These are phyloP conservation scores for Nephrotoma flavescens DNA, from an alignment of 2,888 invertebrate genomes.

Conservation along the genomic window DNA sequence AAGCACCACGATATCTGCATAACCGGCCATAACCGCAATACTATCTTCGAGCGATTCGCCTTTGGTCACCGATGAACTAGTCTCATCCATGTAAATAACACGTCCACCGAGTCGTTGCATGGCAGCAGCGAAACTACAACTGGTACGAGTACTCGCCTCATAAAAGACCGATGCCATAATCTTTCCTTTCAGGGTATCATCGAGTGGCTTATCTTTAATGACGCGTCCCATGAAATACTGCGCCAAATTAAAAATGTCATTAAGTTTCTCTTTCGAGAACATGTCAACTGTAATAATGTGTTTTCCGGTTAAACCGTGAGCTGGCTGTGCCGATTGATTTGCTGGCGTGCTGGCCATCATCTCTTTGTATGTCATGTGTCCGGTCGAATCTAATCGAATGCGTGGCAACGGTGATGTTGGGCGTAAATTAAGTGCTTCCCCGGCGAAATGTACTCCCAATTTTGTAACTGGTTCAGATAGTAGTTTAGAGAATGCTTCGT, in stretches of 20 bases:
- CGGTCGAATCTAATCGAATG: constrained; percentile 41
- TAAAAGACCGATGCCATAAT: constrained; percentile 94
- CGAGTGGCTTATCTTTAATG: constrained; percentile 65
- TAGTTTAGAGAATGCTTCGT: constrained; percentile 37
- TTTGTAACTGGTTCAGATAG: constrained; percentile 28
- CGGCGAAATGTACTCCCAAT: constrained; percentile 45
- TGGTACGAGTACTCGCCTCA: constrained; percentile 93
- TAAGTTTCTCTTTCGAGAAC: constrained; percentile 78
- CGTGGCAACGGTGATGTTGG: constrained; percentile 37
- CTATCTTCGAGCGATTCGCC: constrained; percentile 91
- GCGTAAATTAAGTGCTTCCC: constrained; percentile 35
- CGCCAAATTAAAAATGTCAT: constrained; percentile 88
- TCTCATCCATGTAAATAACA: constrained; percentile 80
- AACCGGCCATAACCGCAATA: constrained; percentile 75
- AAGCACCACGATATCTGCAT: constrained; percentile 85
- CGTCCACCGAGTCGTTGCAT: constrained; percentile 93
- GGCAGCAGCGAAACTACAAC: constrained; percentile 90
- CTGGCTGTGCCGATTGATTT: constrained; percentile 8
- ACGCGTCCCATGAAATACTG: constrained; percentile 73
- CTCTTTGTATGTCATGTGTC: constrained; percentile 34
- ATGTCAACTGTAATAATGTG: constrained; percentile 74
- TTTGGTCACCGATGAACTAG: constrained; percentile 86
- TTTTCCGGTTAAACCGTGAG: constrained; percentile 47
- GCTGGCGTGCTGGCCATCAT: constrained; percentile 25
- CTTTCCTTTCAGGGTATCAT: constrained; percentile 80